Base-by-base conservation (phyloP, 1,140 invertebrate genomes). In the Arion vulgaris region DNA sequence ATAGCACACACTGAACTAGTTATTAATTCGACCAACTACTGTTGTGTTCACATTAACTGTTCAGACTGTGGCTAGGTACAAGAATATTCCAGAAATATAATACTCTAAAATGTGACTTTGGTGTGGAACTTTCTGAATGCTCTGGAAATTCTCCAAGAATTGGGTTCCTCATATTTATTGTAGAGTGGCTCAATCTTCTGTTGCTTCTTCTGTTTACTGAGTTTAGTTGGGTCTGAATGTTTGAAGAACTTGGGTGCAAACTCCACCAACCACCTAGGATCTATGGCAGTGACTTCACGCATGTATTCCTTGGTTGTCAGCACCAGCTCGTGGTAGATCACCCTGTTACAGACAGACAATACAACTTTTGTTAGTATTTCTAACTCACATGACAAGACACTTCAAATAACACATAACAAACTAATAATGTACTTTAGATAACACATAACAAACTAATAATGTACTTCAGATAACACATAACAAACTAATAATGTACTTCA, bases 271-370 rank as follows among this genome's bases (percentile, higher is more conserved):
- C 99, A 99, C 92, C 99, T 98, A 0, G 99, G 98, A 94, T 99
- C 99, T 68, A 99, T 99, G 0, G 98, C 97, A 0, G 98, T 99
- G 0, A 99, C 98, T 93, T 99, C 98, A 69, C 98, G 94, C 99
- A 99, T 99, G 90, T 99, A 99, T 92, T 99, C 99, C 90, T 99
- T 99, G 0, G 99, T 99, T 0, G 99, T 99, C 92, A 99, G 96
- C 0, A 99, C 98, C 75, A 99, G 92, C 92, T 99, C 98, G 90
- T 99, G 98, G 91, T 99, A 99, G 75, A 99, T 97, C 0, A 99
- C 97, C 96, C 96, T 96, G 90, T 51, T 90, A 89, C 87, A 84
- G 36, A 75, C 45, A 45, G 85, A 74, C 83, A n/a, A 75, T 32
- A n/a, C n/a, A n/a, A n/a, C n/a, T n/a, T n/a, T n/a, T n/a, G n/a